Evolutionary conservation across 2,113 vertebrate genomes (phyloP).

Genomic region (Amphiprion ocellaris): DNA sequence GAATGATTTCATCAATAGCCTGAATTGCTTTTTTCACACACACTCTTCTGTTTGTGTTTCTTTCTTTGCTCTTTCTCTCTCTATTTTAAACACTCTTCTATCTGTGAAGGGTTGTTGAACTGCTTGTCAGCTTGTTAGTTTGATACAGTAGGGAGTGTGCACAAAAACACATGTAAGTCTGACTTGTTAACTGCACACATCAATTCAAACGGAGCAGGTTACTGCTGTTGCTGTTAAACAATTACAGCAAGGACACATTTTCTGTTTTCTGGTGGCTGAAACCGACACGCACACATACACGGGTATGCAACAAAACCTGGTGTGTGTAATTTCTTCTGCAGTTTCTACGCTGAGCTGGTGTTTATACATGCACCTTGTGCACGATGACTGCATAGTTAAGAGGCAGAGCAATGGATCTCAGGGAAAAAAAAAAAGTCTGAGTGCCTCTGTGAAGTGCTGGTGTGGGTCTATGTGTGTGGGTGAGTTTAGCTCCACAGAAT

Average conservation of each 20-base stretch:
- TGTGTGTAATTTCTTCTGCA: background rate
- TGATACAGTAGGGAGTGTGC: slow-evolving; percentile 14
- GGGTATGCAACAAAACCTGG: background rate
- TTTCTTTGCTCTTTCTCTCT: slow-evolving; percentile 47
- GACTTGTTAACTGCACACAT: slow-evolving; percentile 7
- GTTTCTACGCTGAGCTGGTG: slow-evolving; percentile 8
- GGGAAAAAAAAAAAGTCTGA: slow-evolving; percentile 7
- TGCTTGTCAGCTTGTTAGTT: slow-evolving; percentile 51
- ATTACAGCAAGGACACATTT: slow-evolving; percentile 6
- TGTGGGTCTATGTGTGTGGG: slow-evolving; percentile 35
- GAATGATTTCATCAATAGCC: slow-evolving; percentile 73
- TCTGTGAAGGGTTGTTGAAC: slow-evolving; percentile 67
- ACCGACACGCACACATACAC: background rate
- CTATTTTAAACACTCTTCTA: slow-evolving; percentile 33
- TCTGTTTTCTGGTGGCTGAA: slow-evolving; percentile 1
- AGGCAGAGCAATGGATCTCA: slow-evolving; percentile 8
- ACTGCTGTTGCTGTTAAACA: background rate
- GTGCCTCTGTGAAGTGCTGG: background rate
- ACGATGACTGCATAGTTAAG: background rate
- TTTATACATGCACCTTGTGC: slow-evolving; percentile 1
- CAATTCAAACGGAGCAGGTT: slow-evolving; percentile 17
- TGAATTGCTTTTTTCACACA: slow-evolving; percentile 67
- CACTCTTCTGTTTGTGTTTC: slow-evolving; percentile 46
- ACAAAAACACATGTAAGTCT: slow-evolving; percentile 1
- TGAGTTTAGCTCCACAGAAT: slow-evolving; percentile 45